Percentiles rank a stretch among this genome's conserved stretches.
These are phyloP conservation scores for Delphinapterus leucas DNA, from an alignment of 2,113 vertebrate genomes.

Conservation along the genomic window DNA sequence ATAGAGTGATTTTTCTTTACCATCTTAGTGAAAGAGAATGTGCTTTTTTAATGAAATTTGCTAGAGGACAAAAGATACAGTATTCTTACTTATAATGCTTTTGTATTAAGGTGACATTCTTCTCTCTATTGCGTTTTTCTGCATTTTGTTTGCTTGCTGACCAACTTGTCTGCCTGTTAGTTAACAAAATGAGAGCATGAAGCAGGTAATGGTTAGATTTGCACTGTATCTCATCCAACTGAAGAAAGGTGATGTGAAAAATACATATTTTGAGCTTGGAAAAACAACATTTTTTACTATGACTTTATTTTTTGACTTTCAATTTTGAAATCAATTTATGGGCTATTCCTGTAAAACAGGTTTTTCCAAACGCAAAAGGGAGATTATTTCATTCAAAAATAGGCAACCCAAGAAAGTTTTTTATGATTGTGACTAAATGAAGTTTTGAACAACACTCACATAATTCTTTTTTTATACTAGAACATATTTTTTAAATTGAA, in stretches of 20 bases:
- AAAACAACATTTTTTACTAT: neutral
- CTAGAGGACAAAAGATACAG: neutral
- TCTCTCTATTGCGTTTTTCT: neutral
- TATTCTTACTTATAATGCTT: neutral
- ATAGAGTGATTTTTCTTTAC: neutral
- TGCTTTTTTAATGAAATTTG: neutral
- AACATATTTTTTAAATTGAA: neutral
- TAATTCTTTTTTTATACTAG: neutral
- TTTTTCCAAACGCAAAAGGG: neutral
- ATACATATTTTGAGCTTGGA: neutral
- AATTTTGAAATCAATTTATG: conserved; percentile 20
- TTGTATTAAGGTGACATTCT: neutral
- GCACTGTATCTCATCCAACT: neutral
- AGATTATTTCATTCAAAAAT: conserved; percentile 22
- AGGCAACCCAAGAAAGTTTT: neutral
- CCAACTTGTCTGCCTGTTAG: neutral
- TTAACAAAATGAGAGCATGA: neutral
- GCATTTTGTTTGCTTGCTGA: neutral
- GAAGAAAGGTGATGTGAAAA: neutral
- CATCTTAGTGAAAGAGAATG: neutral
- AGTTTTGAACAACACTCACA: conserved; percentile 5
- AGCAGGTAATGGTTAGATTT: neutral
- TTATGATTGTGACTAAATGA: neutral
- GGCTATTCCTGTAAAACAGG: neutral
- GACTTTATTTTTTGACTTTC: neutral